phyloP scores from a whole-genome alignment of 1,140 invertebrate species.

The Periplaneta americana region DNA sequence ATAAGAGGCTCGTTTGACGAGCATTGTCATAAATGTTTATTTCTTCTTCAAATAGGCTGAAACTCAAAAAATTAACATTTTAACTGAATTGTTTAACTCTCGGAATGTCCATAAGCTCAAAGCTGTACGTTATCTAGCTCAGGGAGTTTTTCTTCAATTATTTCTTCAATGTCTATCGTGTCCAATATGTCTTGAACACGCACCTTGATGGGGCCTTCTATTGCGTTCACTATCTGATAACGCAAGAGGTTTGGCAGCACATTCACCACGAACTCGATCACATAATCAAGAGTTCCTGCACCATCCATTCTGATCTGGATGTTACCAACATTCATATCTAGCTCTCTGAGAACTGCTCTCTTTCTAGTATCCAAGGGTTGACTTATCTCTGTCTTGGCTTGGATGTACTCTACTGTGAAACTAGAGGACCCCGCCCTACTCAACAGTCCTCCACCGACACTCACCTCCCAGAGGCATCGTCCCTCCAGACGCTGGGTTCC shows the following conservation, averaged over 20 bases:
- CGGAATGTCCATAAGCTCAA: not conserved
- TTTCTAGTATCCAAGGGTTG: conserved; percentile 72
- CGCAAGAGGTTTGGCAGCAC: conserved; percentile 74
- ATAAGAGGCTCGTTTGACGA: too few relatives aligned
- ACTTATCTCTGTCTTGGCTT: conserved; percentile 47
- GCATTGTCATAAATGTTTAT: too few relatives aligned
- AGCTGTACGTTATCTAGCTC: not conserved
- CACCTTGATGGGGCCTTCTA: conserved; percentile 65
- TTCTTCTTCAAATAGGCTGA: too few relatives aligned
- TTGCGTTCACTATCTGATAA: conserved; percentile 77
- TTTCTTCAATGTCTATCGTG: not conserved
- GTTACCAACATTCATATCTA: conserved; percentile 75
- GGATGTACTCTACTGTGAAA: conserved; percentile 66
- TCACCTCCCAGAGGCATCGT: conserved; percentile 69
- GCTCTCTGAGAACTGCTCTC: conserved; percentile 58
- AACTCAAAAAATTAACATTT: too few relatives aligned
- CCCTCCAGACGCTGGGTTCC: conserved; percentile 73
- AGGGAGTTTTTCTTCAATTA: conserved; percentile 6
- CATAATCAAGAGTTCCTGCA: conserved; percentile 73
- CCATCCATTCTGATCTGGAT: conserved; percentile 61
- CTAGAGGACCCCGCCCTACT: conserved; percentile 62
- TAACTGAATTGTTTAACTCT: too few relatives aligned
- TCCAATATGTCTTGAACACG: conserved; percentile 29
- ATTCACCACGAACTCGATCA: conserved; percentile 70
- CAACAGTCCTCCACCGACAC: conserved; percentile 56